Percentiles rank a stretch among this genome's conserved stretches.
Conservation (phyloP, 2,797 vertebrate species). For the Arremon brunneinucha region DNA sequence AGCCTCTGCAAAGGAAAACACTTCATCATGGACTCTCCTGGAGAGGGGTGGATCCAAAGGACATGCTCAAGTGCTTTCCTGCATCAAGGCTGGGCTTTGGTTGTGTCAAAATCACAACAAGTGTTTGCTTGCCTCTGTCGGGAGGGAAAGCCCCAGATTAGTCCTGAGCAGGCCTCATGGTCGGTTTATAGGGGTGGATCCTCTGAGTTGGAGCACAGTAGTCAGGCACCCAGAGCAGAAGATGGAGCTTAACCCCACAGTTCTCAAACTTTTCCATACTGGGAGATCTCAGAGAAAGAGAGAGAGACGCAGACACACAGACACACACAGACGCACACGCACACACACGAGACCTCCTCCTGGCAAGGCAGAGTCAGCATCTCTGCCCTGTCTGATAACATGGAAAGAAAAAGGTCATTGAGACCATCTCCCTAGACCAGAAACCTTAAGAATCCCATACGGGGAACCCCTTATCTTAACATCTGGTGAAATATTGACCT, state of each 20-base stretch:
- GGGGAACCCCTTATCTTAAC: background rate
- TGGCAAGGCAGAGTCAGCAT: background rate
- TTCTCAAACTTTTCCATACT: constrained; percentile 57
- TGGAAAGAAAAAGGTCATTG: background rate
- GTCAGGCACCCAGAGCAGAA: constrained; percentile 52
- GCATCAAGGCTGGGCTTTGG: constrained; percentile 27
- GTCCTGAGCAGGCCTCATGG: constrained; percentile 46
- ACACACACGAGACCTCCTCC: constrained; percentile 32
- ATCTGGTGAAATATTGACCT: background rate
- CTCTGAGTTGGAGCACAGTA: constrained; percentile 52
- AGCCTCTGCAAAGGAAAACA: constrained; percentile 44
- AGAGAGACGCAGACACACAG: constrained; percentile 26
- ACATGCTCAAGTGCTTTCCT: constrained; percentile 64
- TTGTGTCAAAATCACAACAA: constrained; percentile 51
- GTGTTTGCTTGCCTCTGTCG: constrained; percentile 53
- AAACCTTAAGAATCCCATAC: background rate
- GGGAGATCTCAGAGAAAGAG: constrained; percentile 62
- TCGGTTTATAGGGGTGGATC: constrained; percentile 24
- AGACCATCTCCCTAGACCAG: background rate
- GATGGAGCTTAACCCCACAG: constrained; percentile 51
- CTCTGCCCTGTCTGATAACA: background rate
- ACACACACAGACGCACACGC: background rate
- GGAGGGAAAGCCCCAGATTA: constrained; percentile 43
- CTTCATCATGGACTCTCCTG: constrained; percentile 4
- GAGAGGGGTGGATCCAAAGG: constrained; percentile 14